Evolutionary conservation across 2,888 invertebrate species (phyloP).

Genomic region (Agrilus cyanescens): DNA sequence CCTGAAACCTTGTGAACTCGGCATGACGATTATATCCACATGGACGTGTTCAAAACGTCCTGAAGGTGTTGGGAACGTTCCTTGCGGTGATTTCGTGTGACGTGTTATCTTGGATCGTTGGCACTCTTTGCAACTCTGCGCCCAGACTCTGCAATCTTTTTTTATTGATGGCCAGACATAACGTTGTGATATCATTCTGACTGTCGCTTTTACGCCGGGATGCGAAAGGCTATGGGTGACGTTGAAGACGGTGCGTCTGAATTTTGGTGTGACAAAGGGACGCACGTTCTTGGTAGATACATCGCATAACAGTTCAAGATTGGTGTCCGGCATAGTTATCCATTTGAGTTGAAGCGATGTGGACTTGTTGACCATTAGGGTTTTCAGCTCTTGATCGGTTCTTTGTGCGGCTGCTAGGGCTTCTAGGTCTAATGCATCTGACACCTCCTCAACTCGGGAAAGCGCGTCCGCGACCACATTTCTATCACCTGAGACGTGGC

Average conservation of each 20-base stretch:
- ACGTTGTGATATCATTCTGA: background rate
- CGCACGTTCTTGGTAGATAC: background rate
- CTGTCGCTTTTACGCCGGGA: conserved; percentile 2
- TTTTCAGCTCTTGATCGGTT: no score
- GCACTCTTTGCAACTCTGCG: conserved; percentile 1
- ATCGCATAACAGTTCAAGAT: conserved; percentile 1
- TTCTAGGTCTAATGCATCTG: no score
- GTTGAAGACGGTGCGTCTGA: background rate
- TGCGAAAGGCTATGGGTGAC: background rate
- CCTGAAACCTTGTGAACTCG: no score
- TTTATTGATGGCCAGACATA: conserved; percentile 2
- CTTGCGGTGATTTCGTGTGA: background rate
- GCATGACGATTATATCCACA: no score
- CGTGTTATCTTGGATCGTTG: background rate
- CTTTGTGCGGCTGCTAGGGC: no score
- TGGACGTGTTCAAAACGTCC: no score
- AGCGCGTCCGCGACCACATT: no score
- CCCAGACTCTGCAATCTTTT: background rate
- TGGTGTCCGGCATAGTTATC: no score
- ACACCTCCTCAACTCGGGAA: no score
- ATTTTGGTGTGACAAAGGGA: background rate
- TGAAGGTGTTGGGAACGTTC: background rate
- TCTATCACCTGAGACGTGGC: no score
- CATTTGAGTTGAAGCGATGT: no score
- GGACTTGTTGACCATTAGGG: no score